Base-by-base conservation (phyloP, 2,888 invertebrate species). In the Leptinotarsa rubiginosa region DNA sequence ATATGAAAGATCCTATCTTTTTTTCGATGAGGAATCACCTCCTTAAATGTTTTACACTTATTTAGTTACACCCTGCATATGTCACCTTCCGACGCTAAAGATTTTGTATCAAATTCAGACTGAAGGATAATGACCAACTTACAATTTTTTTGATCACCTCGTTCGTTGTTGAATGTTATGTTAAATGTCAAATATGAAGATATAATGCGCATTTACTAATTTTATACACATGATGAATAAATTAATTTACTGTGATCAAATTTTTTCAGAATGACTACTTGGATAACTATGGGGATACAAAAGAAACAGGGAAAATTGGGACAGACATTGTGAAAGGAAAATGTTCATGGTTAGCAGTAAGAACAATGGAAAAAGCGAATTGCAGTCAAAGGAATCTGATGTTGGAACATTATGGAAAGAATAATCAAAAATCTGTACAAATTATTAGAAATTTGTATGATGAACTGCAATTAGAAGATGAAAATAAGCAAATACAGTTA, bases 301-400 rank as follows among this genome's bases (percentile, higher is more conserved):
- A 91, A 16, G 90, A 94, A 3, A 97, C 94, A 0, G 98, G 98
- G 12, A 99, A 98, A 89, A 89, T 92, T 52, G 96, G 97, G 47
- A 95, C 93, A 0, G 98, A 99, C 85, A 98, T 99, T 81, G 92
- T 94, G 88, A 97, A 97, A 82, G 97, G 97, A 52, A 99, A 98
- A 89, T 98, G 98, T 88, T 93, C 96, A 0, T 99, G 98, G 99
- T 89, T 97, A 41, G 92, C 95, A 2, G 95, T 97, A 1, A 94
- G 95, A 1, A 97, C 97, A 12, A 89, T 97, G 76, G 94, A 96
- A 86, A 90, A 93, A 69, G 94, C 93, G 0, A 91, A 91, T 65
- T 89, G 91, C 0, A 88, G 90, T 5, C 96, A 96, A 84, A 91
- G 90, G 78, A 89, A 92, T 83, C 89, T 94, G 41, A 91, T 96